phyloP scores from a whole-genome alignment of 2,797 vertebrate species.

The Spinibarbus caldwelli region DNA sequence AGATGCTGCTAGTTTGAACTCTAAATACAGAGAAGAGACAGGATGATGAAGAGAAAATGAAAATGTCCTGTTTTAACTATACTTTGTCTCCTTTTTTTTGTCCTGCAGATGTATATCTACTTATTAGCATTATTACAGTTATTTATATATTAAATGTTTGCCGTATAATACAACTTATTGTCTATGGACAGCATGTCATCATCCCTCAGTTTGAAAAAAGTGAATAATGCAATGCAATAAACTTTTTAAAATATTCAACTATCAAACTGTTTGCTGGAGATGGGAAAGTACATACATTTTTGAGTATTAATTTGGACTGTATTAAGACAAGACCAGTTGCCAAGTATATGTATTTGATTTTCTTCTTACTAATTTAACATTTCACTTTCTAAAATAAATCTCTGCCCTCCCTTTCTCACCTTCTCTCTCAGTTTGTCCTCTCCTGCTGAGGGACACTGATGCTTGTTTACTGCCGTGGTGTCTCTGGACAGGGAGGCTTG shows the following conservation, averaged over 20 bases:
- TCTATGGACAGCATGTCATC: not conserved
- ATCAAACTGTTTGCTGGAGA: not conserved
- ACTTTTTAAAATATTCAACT: not conserved
- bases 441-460: slow-evolving; percentile 67
- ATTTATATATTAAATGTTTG: not conserved
- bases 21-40: slow-evolving; percentile 28
- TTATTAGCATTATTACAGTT: not conserved
- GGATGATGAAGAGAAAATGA: not conserved
- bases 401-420: slow-evolving; percentile 42
- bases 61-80: not conserved
- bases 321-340: not conserved
- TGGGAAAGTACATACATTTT: not conserved
- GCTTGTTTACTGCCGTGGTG: slow-evolving; percentile 61
- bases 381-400: not conserved
- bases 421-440: slow-evolving; percentile 57
- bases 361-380: not conserved
- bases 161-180: not conserved
- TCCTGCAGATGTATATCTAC: not conserved
- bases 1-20: slow-evolving; percentile 7
- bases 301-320: not conserved
- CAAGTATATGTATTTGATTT: not conserved
- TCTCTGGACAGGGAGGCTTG: slow-evolving; percentile 64
- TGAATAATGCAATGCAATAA: not conserved
- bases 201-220: not conserved
- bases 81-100: not conserved